Conservation (phyloP, 2,797 vertebrate species). For the Onychomys arenicola region DNA sequence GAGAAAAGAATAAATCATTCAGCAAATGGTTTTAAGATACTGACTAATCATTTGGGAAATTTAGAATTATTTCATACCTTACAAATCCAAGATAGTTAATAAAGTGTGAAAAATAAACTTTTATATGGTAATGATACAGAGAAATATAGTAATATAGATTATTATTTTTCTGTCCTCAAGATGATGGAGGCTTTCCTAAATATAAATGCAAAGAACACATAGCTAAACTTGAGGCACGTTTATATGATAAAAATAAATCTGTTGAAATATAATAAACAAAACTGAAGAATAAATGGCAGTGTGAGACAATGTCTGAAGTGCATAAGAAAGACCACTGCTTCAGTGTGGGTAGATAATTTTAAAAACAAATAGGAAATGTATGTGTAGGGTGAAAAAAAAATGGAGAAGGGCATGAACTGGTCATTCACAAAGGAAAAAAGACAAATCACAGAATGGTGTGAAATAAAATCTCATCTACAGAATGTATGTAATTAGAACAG, state of each 20-base stretch:
- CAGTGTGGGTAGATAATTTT: background rate
- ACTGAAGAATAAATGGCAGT: background rate
- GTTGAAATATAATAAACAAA: conserved; percentile 47
- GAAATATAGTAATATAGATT: conserved; percentile 42
- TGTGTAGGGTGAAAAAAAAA: background rate
- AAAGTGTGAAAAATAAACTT: conserved; percentile 61
- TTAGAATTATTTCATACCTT: conserved; percentile 23
- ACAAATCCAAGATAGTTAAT: conserved; percentile 48
- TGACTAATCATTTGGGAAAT: conserved; percentile 53
- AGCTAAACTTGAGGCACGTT: background rate
- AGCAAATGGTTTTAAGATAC: conserved; percentile 67
- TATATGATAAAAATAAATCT: conserved; percentile 8
- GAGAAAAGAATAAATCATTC: conserved; percentile 65
- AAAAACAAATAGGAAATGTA: conserved; percentile 5
- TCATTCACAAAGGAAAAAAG: background rate
- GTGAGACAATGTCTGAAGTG: background rate
- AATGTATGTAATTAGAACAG: conserved; percentile 6
- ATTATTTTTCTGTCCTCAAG: background rate
- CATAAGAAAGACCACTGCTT: conserved; percentile 11
- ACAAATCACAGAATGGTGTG: background rate
- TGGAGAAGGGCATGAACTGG: background rate
- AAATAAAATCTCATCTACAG: background rate
- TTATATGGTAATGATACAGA: conserved; percentile 10
- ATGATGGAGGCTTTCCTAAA: conserved; percentile 30
- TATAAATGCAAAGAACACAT: background rate